A percentile compares a stretch with the other conserved stretches of the same genome.
Conservation (phyloP, 2,113 vertebrate species). For the Microtus oregoni region DNA sequence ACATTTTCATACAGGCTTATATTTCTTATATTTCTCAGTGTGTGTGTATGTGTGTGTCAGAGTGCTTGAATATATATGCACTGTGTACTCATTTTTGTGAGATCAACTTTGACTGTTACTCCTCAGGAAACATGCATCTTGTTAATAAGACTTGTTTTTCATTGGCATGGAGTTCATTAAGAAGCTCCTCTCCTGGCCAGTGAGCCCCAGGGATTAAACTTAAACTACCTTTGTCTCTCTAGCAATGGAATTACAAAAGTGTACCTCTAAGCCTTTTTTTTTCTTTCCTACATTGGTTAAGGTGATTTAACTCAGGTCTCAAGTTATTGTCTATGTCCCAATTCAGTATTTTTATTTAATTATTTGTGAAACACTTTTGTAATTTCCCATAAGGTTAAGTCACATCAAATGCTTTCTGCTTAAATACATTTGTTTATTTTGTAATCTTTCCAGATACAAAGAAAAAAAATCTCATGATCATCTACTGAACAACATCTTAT, state of each 20-base stretch:
- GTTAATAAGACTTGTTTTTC: background rate
- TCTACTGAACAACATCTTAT: background rate
- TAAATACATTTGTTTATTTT: background rate
- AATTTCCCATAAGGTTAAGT: background rate
- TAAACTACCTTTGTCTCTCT: no score
- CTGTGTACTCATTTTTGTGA: background rate
- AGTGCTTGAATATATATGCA: background rate
- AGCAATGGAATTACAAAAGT: background rate
- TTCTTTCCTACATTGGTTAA: background rate
- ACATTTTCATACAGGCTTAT: background rate
- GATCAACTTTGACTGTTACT: background rate
- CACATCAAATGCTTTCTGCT: background rate
- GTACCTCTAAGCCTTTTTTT: background rate
- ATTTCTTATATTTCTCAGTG: no score
- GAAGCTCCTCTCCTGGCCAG: no score
- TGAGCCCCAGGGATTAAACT: no score
- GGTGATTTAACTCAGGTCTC: background rate
- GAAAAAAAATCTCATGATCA: background rate
- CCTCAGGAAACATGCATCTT: background rate
- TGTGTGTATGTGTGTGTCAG: background rate
- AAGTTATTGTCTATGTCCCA: background rate
- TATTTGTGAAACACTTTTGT: background rate
- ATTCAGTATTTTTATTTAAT: background rate
- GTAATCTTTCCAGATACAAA: background rate
- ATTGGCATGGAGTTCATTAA: background rate